Base-by-base conservation (phyloP, 2,797 vertebrate genomes). In the Oreochromis grahami region DNA sequence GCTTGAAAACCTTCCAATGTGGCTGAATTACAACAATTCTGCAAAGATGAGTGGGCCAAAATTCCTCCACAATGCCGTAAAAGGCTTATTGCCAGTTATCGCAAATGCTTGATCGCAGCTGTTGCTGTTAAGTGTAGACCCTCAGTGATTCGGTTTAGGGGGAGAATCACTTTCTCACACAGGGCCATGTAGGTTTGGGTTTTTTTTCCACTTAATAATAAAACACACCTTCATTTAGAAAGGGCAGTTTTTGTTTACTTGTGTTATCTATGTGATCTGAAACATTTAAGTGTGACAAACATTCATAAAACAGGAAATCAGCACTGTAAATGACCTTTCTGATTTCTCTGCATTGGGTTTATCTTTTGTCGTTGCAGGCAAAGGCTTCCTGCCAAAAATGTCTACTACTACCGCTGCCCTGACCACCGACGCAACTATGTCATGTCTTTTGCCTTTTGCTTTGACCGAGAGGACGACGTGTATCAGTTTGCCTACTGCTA, bases 391-490 rank as follows among this genome's bases (percentile, higher is more conserved):
- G 95, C 98, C 77, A 99, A 99, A 95, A 99, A 99, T 0, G 98
- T 99, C 43, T 99, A 99, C 92, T 99, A 99, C 93, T 99, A 99
- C 91, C 98, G 98, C 78, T 99, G 98, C 79, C 98, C 98, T 0
- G 98, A 99, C 93, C 98, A 99, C 91, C 97, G 97, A 68, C 98
- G 96, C 93, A 99, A 98, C 96, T 99, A 99, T 17, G 98, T 99
- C 84, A 99, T 99, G 98, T 99, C 98, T 55, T 99, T 99, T 84
- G 98, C 98, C 78, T 99, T 99, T 91, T 99, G 98, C 95, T 99
- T 99, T 41, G 98, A 99, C 95, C 96, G 97, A 5, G 98, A 99
- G 89, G 97, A 98, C 13, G 98, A 99, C 86, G 93, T 97, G 3
- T 99, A 98, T 81, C 98, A 99, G 83, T 99, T 99, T 89, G 97